These are phyloP conservation scores for Drosophila parabipectinata DNA, from an alignment of 1,140 invertebrate genomes.

Conservation along the genomic window DNA sequence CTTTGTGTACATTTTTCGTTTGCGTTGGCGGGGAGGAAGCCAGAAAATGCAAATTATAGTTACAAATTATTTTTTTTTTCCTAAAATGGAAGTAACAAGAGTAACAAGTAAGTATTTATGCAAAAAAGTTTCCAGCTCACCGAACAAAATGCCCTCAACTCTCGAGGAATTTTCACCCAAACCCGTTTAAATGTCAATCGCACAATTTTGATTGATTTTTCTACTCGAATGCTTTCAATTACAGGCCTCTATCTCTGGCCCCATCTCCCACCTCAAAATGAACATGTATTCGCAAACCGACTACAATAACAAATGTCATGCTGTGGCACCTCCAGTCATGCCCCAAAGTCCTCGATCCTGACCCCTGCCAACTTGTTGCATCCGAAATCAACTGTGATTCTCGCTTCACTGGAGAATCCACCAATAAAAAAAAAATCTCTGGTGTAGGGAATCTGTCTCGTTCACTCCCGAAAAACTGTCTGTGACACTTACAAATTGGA, in stretches of 20 bases:
- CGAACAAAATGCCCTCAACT: neutral
- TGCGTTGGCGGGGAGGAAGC: no score
- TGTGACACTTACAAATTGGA: slow-evolving; percentile 79
- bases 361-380: slow-evolving; percentile 63
- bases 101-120: slow-evolving; percentile 13
- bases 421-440: slow-evolving; percentile 69
- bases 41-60: neutral
- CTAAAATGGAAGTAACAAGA: neutral
- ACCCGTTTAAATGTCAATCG: slow-evolving; percentile 52
- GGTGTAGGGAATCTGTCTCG: slow-evolving; percentile 13
- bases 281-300: slow-evolving; percentile 26
- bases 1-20: neutral
- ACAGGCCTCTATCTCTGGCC: slow-evolving; percentile 15
- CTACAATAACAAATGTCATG: slow-evolving; percentile 67
- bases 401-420: slow-evolving; percentile 65
- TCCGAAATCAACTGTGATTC: slow-evolving; percentile 71
- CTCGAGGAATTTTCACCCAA: neutral
- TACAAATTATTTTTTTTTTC: slow-evolving; percentile 18
- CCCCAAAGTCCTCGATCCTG: slow-evolving; percentile 8
- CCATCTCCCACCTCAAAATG: slow-evolving; percentile 1
- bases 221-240: slow-evolving; percentile 62
- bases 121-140: slow-evolving; percentile 3
- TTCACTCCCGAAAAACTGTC: slow-evolving; percentile 55
- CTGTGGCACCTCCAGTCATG: slow-evolving; percentile 40
- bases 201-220: slow-evolving; percentile 72